Evolutionary conservation across 2,888 invertebrate species (phyloP), one percentile per base, ranked within the genome.

Genomic region (Drosophila yooni): DNA sequence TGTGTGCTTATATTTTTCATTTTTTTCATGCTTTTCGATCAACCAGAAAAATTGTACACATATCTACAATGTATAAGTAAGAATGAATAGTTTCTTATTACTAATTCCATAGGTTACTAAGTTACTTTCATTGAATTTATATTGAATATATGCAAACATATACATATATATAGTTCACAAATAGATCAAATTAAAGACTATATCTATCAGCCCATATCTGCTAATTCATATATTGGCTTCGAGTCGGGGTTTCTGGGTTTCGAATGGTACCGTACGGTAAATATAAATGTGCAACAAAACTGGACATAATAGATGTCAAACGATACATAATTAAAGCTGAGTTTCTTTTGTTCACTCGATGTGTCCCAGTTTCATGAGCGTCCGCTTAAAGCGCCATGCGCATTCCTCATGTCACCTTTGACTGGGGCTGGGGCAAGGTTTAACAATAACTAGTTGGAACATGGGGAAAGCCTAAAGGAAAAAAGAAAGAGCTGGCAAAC

Each of bases 281-380:
- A 15, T 54, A 8, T 13, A 38, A 38, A 29, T 21, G 3, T 31
- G 29, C 31, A 21, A 7, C 25, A 8, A 21, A 15, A 3, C 27
- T 27, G 18, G 25, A 11, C 3, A n/a, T 5, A 57, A 21, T 15
- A n/a, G 29, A 43, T 27, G 27, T 18, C 18, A 29, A 46, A 15
- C 27, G 34, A 31, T 57, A 18, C 48, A 27, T 59, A 51, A 63
- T 76, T 77, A 59, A 77, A 81, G 77, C 63, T n/a, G 10, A 64
- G 50, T 36, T 61, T 48, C 25, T 34, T 59, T 52, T 65, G 63
- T 77, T 40, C 38, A 15, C n/a, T 54, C 18, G 51, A 58, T 54
- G 82, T 83, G 83, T 58, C 84, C 83, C 79, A 88, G 81, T 88
- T 83, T 83, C 75, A 70, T 36, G 59, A 53, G 31, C 52, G 31